phyloP scores from a whole-genome alignment of 2,797 vertebrate species.

The Lacerta bilineata region DNA sequence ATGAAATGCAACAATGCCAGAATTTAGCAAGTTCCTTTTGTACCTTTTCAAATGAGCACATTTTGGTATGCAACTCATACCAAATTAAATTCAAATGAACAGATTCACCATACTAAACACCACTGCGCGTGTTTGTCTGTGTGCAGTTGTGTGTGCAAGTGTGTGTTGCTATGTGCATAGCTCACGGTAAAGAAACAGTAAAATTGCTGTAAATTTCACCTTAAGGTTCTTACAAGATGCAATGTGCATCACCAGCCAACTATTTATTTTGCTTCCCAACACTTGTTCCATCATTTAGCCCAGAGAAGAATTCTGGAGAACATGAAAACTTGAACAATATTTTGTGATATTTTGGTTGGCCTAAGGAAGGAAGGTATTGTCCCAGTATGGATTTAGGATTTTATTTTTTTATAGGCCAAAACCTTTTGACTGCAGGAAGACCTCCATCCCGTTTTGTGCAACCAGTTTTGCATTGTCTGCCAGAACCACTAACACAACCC shows the following conservation, averaged over 20 bases:
- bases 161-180: neutral
- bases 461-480: neutral
- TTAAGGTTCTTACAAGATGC: too few species aligned
- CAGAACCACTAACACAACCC: neutral
- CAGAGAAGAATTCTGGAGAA: too few species aligned
- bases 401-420: too few species aligned
- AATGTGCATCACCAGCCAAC: too few species aligned
- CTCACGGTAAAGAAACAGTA: too few species aligned
- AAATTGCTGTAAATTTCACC: too few species aligned
- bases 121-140: neutral
- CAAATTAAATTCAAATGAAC: neutral
- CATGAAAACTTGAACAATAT: too few species aligned
- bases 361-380: neutral
- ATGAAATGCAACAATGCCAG: neutral
- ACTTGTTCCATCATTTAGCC: too few species aligned
- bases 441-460: neutral
- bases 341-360: neutral
- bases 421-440: neutral
- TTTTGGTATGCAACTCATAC: neutral
- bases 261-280: too few species aligned
- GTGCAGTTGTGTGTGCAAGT: neutral
- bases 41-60: neutral
- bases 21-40: neutral
- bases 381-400: too few species aligned
- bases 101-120: neutral